phyloP scores from a whole-genome alignment of 2,888 invertebrate genomes.

The Euproctis similis region DNA sequence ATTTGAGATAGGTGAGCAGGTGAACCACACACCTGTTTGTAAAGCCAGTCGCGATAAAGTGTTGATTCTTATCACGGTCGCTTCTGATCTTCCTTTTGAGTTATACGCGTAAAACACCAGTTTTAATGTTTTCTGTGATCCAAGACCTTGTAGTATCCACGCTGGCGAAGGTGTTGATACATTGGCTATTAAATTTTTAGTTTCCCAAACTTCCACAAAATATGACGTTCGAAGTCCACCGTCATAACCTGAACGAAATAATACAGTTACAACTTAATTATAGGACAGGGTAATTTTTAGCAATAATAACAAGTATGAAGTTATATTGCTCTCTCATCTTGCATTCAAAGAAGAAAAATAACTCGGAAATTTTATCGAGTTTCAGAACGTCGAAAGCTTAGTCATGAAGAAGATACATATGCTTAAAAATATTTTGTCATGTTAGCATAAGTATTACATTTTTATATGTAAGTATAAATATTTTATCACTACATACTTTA shows the following conservation, averaged over 20 bases:
- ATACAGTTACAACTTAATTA: background rate
- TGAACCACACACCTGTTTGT: slow-evolving; percentile 56
- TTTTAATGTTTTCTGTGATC: slow-evolving; percentile 85
- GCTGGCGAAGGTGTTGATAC: slow-evolving; percentile 82
- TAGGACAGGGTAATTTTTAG: no score
- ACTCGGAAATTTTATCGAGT: no score
- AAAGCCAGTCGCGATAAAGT: slow-evolving; percentile 55
- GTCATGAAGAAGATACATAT: no score
- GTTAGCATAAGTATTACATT: no score
- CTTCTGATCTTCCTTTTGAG: slow-evolving; percentile 87
- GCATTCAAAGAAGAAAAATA: no score
- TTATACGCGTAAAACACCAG: slow-evolving; percentile 89
- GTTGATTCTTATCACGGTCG: slow-evolving; percentile 62
- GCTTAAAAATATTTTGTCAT: no score
- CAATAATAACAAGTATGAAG: no score
- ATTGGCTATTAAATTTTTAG: slow-evolving; percentile 79
- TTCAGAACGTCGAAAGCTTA: no score
- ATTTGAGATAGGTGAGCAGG: no score
- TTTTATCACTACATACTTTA: no score
- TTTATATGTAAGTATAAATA: no score
- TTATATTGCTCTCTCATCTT: no score
- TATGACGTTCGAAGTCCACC: slow-evolving; percentile 86
- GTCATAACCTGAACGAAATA: slow-evolving; percentile 77
- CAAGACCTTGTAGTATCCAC: slow-evolving; percentile 85
- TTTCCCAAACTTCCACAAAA: slow-evolving; percentile 81